These are phyloP conservation scores for Serrognathus titanus DNA, from an alignment of 2,888 invertebrate species.

Conservation along the genomic window DNA sequence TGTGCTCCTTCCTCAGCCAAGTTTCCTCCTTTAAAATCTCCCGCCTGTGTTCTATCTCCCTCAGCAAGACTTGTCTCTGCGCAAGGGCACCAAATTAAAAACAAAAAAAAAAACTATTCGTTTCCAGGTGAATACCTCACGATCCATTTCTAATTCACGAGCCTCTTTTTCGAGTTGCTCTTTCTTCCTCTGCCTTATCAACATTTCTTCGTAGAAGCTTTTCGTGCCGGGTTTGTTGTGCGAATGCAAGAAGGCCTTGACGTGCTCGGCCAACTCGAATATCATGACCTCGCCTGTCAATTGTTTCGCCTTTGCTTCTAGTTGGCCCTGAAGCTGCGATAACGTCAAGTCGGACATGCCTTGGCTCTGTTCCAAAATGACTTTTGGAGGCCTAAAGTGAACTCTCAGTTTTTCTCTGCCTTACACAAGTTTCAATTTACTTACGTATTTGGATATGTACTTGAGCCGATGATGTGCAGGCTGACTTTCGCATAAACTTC, in stretches of 20 bases:
- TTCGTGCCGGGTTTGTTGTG: conserved; percentile 77
- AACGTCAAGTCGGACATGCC: conserved; percentile 74
- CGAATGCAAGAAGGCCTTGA: conserved; percentile 73
- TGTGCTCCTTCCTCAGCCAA: conserved; percentile 45
- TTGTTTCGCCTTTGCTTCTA: conserved; percentile 56
- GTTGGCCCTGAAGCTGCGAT: conserved; percentile 57
- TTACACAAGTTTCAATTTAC: conserved; percentile 33
- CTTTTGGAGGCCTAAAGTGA: conserved; percentile 58
- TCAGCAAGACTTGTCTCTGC: conserved; percentile 65
- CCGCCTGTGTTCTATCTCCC: conserved; percentile 74
- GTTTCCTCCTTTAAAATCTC: conserved; percentile 69
- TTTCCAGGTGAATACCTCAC: conserved; percentile 51
- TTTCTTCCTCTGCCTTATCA: conserved; percentile 65
- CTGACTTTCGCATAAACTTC: conserved; percentile 71
- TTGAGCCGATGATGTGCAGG: conserved; percentile 70
- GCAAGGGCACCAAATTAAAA: conserved; percentile 5
- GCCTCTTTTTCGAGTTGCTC: conserved; percentile 61
- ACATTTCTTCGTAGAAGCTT: conserved; percentile 92
- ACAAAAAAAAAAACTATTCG: conserved; percentile 1
- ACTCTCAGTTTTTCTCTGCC: neutral
- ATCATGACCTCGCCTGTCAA: conserved; percentile 82
- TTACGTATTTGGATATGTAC: conserved; percentile 79
- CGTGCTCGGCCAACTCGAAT: conserved; percentile 74
- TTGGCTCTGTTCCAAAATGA: conserved; percentile 69
- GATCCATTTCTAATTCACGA: conserved; percentile 62